Percentiles rank a stretch among this genome's conserved stretches.
phyloP scores from a whole-genome alignment of 2,888 invertebrate genomes.

The Dryomyza anilis region DNA sequence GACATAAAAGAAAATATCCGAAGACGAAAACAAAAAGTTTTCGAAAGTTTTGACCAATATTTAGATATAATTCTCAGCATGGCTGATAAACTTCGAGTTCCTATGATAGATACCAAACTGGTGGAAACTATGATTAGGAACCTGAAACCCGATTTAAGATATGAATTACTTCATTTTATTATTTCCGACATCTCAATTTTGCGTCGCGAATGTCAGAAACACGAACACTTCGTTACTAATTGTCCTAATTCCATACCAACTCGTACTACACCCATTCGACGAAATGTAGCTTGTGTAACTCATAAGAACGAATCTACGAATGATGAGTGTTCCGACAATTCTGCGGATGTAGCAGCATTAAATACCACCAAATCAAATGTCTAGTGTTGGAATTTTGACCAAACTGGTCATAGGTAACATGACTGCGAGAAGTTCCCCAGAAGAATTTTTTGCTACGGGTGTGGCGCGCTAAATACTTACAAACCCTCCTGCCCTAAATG shows the following conservation, averaged over 20 bases:
- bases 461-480: background rate
- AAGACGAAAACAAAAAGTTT: slow-evolving; percentile 16
- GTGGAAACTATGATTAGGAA: background rate
- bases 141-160: background rate
- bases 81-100: background rate
- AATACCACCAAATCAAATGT: too few species aligned
- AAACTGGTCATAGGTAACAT: background rate
- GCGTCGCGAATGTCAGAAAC: background rate
- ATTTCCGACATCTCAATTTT: background rate
- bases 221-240: background rate
- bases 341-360: too few species aligned
- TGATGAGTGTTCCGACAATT: too few species aligned
- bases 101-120: background rate
- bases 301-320: background rate
- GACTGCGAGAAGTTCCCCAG: background rate
- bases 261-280: too few species aligned
- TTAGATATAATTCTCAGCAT: slow-evolving; percentile 9
- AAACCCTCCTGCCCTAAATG: background rate
- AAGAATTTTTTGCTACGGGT: slow-evolving; percentile 8
- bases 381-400: slow-evolving; percentile 8
- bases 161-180: background rate
- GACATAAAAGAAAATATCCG: too few species aligned
- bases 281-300: background rate
- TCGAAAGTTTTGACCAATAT: slow-evolving; percentile 18
- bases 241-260: background rate